Evolutionary conservation across 2,888 invertebrate genomes (phyloP).

Genomic region (Tipula helvola): DNA sequence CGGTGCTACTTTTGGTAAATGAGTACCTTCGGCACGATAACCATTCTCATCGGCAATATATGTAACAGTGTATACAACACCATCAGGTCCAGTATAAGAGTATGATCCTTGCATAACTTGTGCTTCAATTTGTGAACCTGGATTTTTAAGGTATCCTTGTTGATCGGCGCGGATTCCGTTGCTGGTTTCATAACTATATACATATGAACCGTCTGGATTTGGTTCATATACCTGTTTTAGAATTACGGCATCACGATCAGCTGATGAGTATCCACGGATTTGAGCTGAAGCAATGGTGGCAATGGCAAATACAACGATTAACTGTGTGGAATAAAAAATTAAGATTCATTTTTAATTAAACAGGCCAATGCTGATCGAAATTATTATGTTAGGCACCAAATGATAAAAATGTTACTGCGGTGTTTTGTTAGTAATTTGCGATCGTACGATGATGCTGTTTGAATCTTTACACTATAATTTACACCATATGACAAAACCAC

Average conservation of each 20-base stretch:
- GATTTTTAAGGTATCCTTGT: conserved; percentile 46
- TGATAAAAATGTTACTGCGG: background rate
- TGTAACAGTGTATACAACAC: conserved; percentile 41
- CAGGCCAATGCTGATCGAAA: background rate
- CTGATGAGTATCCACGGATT: conserved; percentile 28
- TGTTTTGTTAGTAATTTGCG: background rate
- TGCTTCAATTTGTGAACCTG: conserved; percentile 43
- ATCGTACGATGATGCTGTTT: background rate
- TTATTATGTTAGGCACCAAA: background rate
- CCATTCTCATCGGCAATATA: conserved; percentile 40
- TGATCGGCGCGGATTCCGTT: conserved; percentile 52
- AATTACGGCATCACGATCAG: conserved; percentile 37
- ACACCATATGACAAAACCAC: background rate
- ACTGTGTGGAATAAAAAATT: conserved; percentile 21
- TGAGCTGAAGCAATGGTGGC: conserved; percentile 27
- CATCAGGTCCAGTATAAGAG: conserved; percentile 46
- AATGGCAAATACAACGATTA: conserved; percentile 27
- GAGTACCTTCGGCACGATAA: conserved; percentile 37
- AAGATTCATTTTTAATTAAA: background rate
- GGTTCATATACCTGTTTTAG: conserved; percentile 38
- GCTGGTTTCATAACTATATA: conserved; percentile 49
- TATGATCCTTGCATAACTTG: conserved; percentile 46
- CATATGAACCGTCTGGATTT: conserved; percentile 39
- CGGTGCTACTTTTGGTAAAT: conserved; percentile 37
- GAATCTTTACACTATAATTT: background rate